Evolutionary conservation across 1,140 invertebrate genomes (phyloP).

Genomic region (Hylyphantes graminicola): DNA sequence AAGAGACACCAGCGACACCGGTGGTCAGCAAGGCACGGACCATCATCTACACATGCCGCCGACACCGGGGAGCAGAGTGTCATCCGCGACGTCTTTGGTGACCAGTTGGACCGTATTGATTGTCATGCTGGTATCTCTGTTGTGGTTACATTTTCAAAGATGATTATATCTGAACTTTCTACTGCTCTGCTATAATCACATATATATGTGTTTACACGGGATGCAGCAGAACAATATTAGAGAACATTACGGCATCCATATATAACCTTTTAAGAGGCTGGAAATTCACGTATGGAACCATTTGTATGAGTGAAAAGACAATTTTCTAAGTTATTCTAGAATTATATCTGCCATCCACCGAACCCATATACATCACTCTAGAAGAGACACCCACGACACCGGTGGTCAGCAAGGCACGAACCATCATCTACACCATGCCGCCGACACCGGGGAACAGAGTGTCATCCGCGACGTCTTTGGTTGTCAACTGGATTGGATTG

Average conservation of each 20-base stretch:
- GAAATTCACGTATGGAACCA: no score
- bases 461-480: not conserved
- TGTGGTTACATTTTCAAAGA: not conserved
- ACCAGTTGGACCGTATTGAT: no score
- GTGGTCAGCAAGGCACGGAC: constrained; percentile 2
- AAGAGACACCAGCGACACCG: no score
- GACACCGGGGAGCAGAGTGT: constrained; percentile 36
- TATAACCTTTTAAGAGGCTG: no score
- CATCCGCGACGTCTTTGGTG: not conserved
- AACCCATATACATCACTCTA: not conserved
- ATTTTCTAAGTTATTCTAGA: not conserved
- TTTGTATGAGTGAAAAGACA: no score
- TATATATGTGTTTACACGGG: not conserved
- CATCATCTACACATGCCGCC: constrained; percentile 36
- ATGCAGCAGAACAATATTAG: not conserved
- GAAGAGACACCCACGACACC: no score
- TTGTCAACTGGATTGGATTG: no score
- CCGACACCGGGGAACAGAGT: constrained; percentile 39
- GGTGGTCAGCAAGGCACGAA: not conserved
- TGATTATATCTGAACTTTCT: not conserved
- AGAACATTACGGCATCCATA: no score
- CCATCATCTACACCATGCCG: constrained; percentile 34
- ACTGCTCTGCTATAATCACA: not conserved
- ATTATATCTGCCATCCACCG: constrained; percentile 24
- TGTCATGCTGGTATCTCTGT: not conserved